Conservation (phyloP, 2,113 vertebrate species). For the Aegithalos caudatus region DNA sequence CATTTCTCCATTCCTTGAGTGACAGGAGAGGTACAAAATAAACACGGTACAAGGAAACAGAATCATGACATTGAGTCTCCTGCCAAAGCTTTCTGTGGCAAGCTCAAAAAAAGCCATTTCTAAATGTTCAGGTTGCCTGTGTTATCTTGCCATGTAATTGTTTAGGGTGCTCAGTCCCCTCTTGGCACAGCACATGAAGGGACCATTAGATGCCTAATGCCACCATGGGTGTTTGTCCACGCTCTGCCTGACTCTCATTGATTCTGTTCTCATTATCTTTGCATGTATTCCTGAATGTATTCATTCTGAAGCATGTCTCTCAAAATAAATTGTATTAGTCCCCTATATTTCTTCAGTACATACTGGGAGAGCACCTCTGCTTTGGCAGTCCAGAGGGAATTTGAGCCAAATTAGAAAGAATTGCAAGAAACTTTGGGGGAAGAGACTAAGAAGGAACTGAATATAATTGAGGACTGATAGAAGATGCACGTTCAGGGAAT, state of each 20-base stretch:
- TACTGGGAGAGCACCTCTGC: neutral
- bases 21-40: neutral
- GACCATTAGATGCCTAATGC: neutral
- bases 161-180: neutral
- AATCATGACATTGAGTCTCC: neutral
- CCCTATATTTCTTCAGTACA: neutral
- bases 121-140: neutral
- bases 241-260: neutral
- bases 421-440: neutral
- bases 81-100: neutral
- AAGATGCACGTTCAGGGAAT: neutral
- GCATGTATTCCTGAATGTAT: neutral
- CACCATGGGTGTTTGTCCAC: neutral
- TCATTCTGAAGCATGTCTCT: neutral
- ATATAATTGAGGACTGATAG: neutral
- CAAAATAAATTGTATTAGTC: neutral
- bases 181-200: neutral
- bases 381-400: neutral
- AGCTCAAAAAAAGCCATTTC: neutral
- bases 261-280: neutral
- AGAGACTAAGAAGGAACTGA: neutral
- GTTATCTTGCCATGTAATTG: neutral
- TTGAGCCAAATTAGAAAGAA: neutral
- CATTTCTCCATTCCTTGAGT: neutral
- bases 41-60: neutral